Evolutionary conservation across 2,797 vertebrate genomes (phyloP).

Genomic region (Pangasius sanitwongsei): DNA sequence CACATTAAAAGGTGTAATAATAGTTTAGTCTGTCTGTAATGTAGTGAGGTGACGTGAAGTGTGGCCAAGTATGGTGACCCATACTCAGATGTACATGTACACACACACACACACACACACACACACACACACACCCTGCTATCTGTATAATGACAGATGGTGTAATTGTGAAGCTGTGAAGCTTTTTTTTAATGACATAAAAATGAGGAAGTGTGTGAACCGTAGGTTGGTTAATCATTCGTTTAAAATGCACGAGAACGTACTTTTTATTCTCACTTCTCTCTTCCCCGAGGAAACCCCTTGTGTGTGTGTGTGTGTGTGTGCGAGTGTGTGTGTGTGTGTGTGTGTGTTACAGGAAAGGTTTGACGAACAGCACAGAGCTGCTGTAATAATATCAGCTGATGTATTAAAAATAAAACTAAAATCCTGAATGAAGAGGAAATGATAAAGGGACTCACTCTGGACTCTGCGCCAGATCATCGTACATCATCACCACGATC

Average conservation of each 20-base stretch:
- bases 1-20: background rate
- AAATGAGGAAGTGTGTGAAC: background rate
- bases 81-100: background rate
- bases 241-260: background rate
- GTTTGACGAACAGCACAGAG: background rate
- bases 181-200: background rate
- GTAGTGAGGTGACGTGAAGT: too few relatives aligned
- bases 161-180: background rate
- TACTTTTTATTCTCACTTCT: background rate
- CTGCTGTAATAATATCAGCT: background rate
- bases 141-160: too few relatives aligned
- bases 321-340: too few relatives aligned
- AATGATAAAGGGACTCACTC: constrained; percentile 78
- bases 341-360: background rate
- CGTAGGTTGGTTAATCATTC: background rate
- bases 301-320: background rate
- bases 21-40: too few relatives aligned
- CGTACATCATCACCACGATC: constrained; percentile 97
- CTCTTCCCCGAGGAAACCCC: too few relatives aligned
- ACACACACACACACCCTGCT: too few relatives aligned
- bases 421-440: background rate
- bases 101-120: background rate
- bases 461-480: constrained; percentile 85
- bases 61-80: too few relatives aligned
- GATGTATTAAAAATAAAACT: too few relatives aligned